phyloP scores from a whole-genome alignment of 2,888 invertebrate species.

The Andrena minutula region DNA sequence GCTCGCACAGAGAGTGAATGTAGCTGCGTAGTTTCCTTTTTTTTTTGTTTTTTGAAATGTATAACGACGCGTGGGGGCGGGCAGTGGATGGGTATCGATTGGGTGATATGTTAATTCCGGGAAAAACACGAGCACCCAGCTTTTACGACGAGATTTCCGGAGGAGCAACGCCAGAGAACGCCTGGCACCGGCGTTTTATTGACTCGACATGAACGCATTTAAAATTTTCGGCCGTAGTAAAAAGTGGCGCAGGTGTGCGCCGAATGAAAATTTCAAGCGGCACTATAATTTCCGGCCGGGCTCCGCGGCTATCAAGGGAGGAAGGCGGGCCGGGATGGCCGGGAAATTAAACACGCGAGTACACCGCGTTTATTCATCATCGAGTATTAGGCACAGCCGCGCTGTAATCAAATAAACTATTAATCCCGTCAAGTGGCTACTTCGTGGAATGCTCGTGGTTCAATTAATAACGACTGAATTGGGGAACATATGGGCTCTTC shows the following conservation, averaged over 20 bases:
- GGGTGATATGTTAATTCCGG: slow-evolving; percentile 49
- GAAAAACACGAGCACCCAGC: slow-evolving; percentile 13
- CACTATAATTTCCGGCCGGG: slow-evolving; percentile 44
- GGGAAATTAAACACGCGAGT: slow-evolving; percentile 28
- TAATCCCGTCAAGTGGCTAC: background rate
- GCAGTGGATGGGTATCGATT: slow-evolving; percentile 21
- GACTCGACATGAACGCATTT: slow-evolving; percentile 37
- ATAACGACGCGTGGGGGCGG: background rate
- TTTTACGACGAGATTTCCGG: slow-evolving; percentile 39
- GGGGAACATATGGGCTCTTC: background rate
- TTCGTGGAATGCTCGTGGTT: background rate
- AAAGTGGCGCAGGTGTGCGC: slow-evolving; percentile 51
- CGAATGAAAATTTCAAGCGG: slow-evolving; percentile 53
- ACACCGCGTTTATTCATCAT: slow-evolving; percentile 33
- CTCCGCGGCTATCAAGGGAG: slow-evolving; percentile 16
- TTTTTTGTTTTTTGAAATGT: slow-evolving; percentile 8
- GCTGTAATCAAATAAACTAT: slow-evolving; percentile 36
- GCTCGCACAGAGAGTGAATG: background rate
- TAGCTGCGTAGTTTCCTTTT: background rate
- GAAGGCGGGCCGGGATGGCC: background rate
- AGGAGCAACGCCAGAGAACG: slow-evolving; percentile 10
- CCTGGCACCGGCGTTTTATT: slow-evolving; percentile 18
- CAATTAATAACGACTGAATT: slow-evolving; percentile 7
- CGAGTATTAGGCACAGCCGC: slow-evolving; percentile 32
- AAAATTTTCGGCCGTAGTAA: slow-evolving; percentile 44